Evolutionary conservation across 2,888 invertebrate genomes (phyloP), one percentile per base, ranked within the genome.

Genomic region (Ischnura elegans): DNA sequence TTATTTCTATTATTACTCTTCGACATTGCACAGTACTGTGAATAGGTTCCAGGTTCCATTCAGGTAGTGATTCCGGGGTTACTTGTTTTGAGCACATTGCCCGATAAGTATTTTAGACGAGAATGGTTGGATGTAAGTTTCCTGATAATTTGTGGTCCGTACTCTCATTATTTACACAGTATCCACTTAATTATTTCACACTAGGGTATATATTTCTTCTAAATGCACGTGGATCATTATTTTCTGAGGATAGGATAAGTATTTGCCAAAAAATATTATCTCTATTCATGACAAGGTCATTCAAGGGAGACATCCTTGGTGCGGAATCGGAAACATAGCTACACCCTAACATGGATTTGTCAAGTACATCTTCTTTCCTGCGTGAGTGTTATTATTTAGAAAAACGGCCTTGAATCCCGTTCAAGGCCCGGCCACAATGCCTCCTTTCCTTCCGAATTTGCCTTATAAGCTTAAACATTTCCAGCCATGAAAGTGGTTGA

Each of bases 341-440:
- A 43, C 86, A n/a, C 86, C 86, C 86, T 10, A 45, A 86, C 43
- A 86, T 86, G 86, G 86, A 46, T 43, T 46, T n/a, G 86, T 86
- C 86, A 86, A 86, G 86, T 86, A 86, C 86, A 86, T 43, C 86
- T 86, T n/a, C 86, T 86, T 86, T 86, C 46, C 85, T 85, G 45
- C 43, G 42, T 36, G 16, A 85, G 43, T 86, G 86, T 13, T 86
- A 86, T 86, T 85, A 85, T 42, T 85, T 46, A 86, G 46, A 86
- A 45, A 46, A 25, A 86, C 43, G 43, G 25, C 46, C 43, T 86
- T 76, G 76, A 16, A 76, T 76, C 36, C 2, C 29, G 13, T n/a
- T 2, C 76, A 76, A 76, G 76, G 76, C 36, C 36, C 76, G 29
- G 16, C 76, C 36, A 76, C 76, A 76, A 76, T 76, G 36, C 36